Percentiles rank a stretch among this genome's conserved stretches.
Evolutionary conservation across 2,888 invertebrate genomes (phyloP).

Genomic region (Neelides folsomi): DNA sequence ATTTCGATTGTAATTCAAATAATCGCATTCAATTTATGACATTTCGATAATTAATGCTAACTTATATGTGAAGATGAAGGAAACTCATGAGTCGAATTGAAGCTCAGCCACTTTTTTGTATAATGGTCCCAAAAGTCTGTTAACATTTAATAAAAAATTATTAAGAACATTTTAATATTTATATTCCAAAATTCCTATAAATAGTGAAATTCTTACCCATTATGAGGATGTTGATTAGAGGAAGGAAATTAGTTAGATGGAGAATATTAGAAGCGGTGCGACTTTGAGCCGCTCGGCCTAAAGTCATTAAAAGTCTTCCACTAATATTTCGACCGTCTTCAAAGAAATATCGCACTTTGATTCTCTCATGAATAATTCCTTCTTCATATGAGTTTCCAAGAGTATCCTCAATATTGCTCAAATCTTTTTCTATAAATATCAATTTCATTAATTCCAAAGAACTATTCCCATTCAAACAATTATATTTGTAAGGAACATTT

Average conservation of each 20-base stretch:
- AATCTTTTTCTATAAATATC: background rate
- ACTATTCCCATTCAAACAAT: constrained; percentile 2
- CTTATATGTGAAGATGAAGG: too few species aligned
- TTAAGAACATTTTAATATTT: too few species aligned
- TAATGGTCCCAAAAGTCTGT: constrained; percentile 27
- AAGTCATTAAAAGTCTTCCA: constrained; percentile 56
- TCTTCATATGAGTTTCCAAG: constrained; percentile 26
- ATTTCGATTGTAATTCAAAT: too few species aligned
- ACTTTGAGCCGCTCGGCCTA: constrained; percentile 68
- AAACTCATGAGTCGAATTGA: background rate
- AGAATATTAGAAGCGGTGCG: constrained; percentile 60
- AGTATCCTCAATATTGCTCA: background rate
- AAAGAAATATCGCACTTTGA: constrained; percentile 45
- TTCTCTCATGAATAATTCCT: constrained; percentile 37
- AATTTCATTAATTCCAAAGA: constrained; percentile 12
- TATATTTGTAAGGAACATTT: too few species aligned
- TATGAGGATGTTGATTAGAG: background rate
- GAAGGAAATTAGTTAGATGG: constrained; percentile 37
- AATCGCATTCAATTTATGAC: too few species aligned
- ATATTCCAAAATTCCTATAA: too few species aligned
- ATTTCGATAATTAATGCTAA: too few species aligned
- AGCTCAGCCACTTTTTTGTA: constrained; percentile 14
- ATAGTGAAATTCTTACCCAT: too few species aligned
- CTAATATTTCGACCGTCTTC: constrained; percentile 42
- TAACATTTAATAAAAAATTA: too few species aligned